phyloP scores from a whole-genome alignment of 1,140 invertebrate genomes.

The Temnothorax curvispinosus region DNA sequence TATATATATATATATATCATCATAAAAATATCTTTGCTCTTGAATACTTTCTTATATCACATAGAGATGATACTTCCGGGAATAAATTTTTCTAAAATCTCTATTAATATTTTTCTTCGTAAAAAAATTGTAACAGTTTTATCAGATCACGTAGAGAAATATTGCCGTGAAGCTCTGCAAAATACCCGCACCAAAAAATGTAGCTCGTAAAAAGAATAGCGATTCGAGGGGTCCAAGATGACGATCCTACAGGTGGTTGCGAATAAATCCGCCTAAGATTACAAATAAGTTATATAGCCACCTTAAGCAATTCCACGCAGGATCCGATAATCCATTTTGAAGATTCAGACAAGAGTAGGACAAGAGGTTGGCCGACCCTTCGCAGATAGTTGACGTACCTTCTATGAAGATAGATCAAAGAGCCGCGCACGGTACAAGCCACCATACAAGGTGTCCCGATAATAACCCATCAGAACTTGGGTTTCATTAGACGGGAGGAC shows the following conservation, averaged over 20 bases:
- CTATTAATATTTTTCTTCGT: neutral
- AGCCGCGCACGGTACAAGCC: constrained; percentile 10
- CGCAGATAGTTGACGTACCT: neutral
- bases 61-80: neutral
- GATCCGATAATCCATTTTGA: constrained; percentile 16
- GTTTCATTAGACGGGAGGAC: constrained; percentile 62
- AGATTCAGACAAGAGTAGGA: neutral
- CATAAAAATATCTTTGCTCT: neutral
- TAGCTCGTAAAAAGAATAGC: neutral
- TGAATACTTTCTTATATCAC: neutral
- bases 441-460: constrained; percentile 41
- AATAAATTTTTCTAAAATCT: neutral
- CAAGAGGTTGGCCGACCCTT: neutral
- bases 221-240: neutral
- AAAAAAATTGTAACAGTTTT: neutral
- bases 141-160: neutral
- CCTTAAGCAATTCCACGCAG: constrained; percentile 12
- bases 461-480: constrained; percentile 3
- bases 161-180: neutral
- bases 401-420: constrained; percentile 63
- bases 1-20: neutral
- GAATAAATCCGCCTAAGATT: constrained; percentile 38
- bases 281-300: constrained; percentile 33
- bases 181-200: neutral
- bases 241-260: constrained; percentile 68